Evolutionary conservation across 2,113 vertebrate genomes (phyloP), one percentile per base, ranked within the genome.

Genomic region (Ceyx margarethae): DNA sequence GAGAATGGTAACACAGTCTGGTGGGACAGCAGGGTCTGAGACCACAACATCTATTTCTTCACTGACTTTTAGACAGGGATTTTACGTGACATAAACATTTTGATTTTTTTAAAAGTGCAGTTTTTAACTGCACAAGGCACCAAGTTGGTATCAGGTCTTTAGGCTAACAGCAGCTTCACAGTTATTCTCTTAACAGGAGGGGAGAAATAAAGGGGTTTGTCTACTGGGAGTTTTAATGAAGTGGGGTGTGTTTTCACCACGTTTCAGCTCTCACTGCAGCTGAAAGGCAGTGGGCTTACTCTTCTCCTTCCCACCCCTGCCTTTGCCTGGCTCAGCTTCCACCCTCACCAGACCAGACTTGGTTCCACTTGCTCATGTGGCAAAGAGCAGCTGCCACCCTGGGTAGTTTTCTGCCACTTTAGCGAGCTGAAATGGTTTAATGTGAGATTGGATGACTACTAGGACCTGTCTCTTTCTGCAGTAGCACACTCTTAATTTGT

Each of bases 401-500:
- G 7, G 6, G 57, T 78, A 51, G 57, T 83, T 88, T 83, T 56
- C 35, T 75, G 43, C 56, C 53, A 14, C 40, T 92, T 84, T 5
- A 78, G 51, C 2, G 10, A 81, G 46, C 43, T 67, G 81, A 40
- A 86, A 50, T 48, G 80, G n/a, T 89, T 62, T 74, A 71, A 43
- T n/a, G 26, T 40, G 62, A 67, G 43, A 89, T 40, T 8, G 3
- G 29, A 9, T 85, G 80, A 74, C 67, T 62, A 4, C 71, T 89
- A 22, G 51, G 82, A 74, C 20, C 29, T 23, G 22, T 64, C 33
- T 84, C 62, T 71, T 74, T 75, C 54, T 78, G 72, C 54, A 85
- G 45, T 11, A 58, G 64, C 72, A 22, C 85, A 76, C 82, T 79
- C 81, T 66, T 81, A 69, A 83, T 96, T 91, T 81, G 37, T 83